A percentile compares a stretch with the other conserved stretches of the same genome.
phyloP scores from a whole-genome alignment of 1,140 invertebrate genomes.

The Drosophila subobscura region DNA sequence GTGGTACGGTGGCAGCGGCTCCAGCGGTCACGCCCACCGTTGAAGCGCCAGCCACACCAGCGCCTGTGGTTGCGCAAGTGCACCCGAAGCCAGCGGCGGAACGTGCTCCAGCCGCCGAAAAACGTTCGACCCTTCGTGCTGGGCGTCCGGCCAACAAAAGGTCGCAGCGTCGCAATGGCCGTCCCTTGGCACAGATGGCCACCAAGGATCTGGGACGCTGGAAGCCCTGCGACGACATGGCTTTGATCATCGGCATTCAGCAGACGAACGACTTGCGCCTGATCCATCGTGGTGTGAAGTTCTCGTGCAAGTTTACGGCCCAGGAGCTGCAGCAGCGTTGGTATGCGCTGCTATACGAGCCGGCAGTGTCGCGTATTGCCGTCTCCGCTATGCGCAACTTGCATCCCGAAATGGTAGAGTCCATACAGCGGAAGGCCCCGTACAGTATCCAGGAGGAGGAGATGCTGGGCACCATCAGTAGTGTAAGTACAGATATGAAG shows the following conservation, averaged over 20 bases:
- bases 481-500: constrained; percentile 88
- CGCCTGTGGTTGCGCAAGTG: constrained; percentile 14
- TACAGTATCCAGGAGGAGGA: constrained; percentile 96
- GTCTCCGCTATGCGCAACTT: constrained; percentile 96
- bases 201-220: constrained; percentile 96
- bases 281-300: constrained; percentile 96
- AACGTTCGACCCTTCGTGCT: constrained; percentile 41
- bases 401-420: constrained; percentile 94
- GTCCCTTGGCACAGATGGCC: constrained; percentile 86
- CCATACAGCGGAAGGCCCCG: constrained; percentile 94
- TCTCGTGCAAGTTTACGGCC: constrained; percentile 97
- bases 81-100: constrained; percentile 50
- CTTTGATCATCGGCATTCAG: constrained; percentile 95
- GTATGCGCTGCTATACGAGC: constrained; percentile 97
- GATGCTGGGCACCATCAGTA: constrained; percentile 91
- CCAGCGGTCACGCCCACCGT: constrained; percentile 39
- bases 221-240: constrained; percentile 98
- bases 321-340: constrained; percentile 97
- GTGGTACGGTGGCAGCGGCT: constrained; percentile 13
- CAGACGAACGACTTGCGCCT: constrained; percentile 94
- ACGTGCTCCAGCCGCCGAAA: constrained; percentile 33
- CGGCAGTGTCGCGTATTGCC: constrained; percentile 92
- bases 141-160: constrained; percentile 78
- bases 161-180: constrained; percentile 85
- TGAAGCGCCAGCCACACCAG: constrained; percentile 25